Evolutionary conservation across 2,888 invertebrate genomes (phyloP).

Genomic region (Seira sanloemensis): DNA sequence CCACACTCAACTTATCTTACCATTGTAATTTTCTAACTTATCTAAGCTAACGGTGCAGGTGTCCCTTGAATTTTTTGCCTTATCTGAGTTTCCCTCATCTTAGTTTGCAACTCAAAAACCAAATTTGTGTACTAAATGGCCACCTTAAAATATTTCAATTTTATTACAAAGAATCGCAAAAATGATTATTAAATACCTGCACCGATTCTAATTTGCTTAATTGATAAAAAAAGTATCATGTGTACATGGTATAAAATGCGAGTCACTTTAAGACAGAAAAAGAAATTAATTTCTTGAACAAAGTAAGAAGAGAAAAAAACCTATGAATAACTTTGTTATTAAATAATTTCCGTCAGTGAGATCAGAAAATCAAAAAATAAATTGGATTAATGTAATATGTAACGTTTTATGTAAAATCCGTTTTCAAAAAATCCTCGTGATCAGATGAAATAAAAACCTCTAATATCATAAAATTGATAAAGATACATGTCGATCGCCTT

Average conservation of each 20-base stretch:
- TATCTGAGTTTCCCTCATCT: no score
- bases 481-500: neutral
- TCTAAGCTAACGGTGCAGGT: neutral
- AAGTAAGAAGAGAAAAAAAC: constrained; percentile 43
- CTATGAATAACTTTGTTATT: constrained; percentile 37
- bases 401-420: neutral
- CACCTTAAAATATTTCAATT: constrained; percentile 6
- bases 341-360: constrained; percentile 65
- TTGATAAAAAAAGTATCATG: constrained; percentile 5
- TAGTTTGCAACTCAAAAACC: neutral
- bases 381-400: neutral
- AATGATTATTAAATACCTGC: constrained; percentile 19
- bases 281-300: neutral
- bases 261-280: neutral
- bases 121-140: constrained; percentile 5
- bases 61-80: neutral
- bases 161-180: constrained; percentile 21
- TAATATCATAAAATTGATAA: neutral
- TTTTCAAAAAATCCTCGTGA: neutral
- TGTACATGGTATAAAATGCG: neutral
- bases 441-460: constrained; percentile 23
- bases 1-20: constrained; percentile 67
- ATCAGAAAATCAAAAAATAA: constrained; percentile 58
- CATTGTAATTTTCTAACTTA: no score
- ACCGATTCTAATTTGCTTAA: constrained; percentile 5